Conservation (phyloP, 2,113 vertebrate species). For the Butastur rufipennis region DNA sequence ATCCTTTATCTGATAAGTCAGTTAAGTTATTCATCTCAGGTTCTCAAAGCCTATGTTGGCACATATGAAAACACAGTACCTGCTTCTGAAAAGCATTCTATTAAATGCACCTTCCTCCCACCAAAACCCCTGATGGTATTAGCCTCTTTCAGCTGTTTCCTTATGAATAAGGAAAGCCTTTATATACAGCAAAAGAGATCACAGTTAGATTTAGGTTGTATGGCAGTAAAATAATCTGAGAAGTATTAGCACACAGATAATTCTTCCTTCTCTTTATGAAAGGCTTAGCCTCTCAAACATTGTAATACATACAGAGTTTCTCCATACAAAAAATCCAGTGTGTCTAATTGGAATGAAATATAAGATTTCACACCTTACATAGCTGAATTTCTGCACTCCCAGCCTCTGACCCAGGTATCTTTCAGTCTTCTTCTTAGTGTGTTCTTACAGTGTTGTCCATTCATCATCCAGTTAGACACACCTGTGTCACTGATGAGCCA, state of each 20-base stretch:
- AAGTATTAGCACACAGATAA: neutral
- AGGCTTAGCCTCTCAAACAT: neutral
- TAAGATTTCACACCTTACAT: neutral
- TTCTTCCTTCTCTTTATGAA: neutral
- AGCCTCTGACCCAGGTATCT: neutral
- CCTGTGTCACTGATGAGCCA: neutral
- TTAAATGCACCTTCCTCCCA: neutral
- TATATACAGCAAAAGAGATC: neutral
- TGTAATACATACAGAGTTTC: neutral
- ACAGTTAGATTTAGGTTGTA: neutral
- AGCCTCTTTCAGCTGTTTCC: neutral
- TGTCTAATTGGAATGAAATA: neutral
- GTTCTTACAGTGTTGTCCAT: neutral
- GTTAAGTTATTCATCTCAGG: neutral
- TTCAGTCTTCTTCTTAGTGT: neutral
- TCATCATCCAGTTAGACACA: neutral
- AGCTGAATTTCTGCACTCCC: neutral
- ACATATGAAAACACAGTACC: neutral
- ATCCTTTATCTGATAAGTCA: neutral
- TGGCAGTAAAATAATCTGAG: neutral
- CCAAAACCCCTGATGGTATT: neutral
- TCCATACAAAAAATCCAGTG: neutral
- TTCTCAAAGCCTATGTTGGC: neutral
- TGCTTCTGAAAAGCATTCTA: neutral
- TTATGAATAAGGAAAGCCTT: neutral